Conservation (phyloP, 2,113 vertebrate genomes). For the Gambusia affinis region DNA sequence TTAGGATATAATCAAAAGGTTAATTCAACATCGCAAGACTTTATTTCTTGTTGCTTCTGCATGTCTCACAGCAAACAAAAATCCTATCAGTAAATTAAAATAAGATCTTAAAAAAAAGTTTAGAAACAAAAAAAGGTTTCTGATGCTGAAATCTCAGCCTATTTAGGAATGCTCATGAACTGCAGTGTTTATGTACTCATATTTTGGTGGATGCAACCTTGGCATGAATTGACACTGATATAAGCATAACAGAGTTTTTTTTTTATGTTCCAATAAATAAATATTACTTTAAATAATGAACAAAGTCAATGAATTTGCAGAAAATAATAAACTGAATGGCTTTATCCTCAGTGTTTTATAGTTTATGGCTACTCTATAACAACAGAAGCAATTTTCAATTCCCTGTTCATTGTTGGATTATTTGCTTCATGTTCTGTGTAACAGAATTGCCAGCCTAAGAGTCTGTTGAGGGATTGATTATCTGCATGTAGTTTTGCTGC, state of each 20-base stretch:
- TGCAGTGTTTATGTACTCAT: neutral
- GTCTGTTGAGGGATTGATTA: constrained; percentile 28
- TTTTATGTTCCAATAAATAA: no score
- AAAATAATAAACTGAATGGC: neutral
- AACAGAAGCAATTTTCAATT: constrained; percentile 15
- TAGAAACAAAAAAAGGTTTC: no score
- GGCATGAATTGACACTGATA: no score
- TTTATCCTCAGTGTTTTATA: neutral
- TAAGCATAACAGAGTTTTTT: no score
- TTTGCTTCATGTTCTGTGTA: constrained; percentile 7
- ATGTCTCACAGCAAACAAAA: neutral
- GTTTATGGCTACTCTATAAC: constrained; percentile 15
- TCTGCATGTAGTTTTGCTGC: constrained; percentile 20
- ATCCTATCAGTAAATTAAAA: neutral
- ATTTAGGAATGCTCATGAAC: neutral
- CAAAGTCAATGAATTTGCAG: neutral
- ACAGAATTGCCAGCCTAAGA: constrained; percentile 5
- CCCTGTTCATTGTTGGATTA: constrained; percentile 16
- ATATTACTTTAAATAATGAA: no score
- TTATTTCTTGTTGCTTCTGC: neutral
- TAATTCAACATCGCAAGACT: no score
- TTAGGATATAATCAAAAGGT: no score
- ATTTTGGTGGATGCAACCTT: no score
- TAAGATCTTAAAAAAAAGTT: no score
- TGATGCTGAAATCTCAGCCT: no score